These are phyloP conservation scores for Rhinatrema bivittatum DNA, from an alignment of 2,797 vertebrate genomes.

Conservation along the genomic window DNA sequence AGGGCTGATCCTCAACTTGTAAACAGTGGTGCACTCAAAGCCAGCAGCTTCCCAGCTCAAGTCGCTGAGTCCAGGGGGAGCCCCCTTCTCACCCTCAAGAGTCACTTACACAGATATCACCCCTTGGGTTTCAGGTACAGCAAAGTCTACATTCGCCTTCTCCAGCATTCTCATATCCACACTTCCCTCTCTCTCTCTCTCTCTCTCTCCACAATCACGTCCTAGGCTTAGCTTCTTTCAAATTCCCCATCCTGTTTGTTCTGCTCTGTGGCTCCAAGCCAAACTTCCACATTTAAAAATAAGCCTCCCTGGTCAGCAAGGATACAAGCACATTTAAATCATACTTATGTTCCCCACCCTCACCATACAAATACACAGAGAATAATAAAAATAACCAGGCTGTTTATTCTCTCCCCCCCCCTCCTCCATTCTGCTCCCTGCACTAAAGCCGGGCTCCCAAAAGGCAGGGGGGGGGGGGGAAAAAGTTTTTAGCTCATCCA, in stretches of 20 bases:
- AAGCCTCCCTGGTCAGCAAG: conserved; percentile 4
- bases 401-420: too few species aligned
- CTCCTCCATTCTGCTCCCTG: too few species aligned
- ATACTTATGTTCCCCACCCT: conserved; percentile 1
- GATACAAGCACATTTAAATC: conserved; percentile 5
- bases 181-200: background rate
- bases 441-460: too few species aligned
- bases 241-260: conserved; percentile 15
- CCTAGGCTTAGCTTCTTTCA: too few species aligned
- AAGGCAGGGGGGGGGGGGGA: too few species aligned
- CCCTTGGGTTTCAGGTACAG: background rate
- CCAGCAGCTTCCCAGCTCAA: conserved; percentile 21
- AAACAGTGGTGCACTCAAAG: conserved; percentile 29
- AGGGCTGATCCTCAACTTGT: conserved; percentile 24
- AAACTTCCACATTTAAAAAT: conserved; percentile 8
- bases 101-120: conserved; percentile 1
- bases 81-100: conserved; percentile 26
- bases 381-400: too few species aligned
- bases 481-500: too few species aligned
- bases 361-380: too few species aligned
- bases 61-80: conserved; percentile 18
- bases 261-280: background rate
- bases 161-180: too few species aligned
- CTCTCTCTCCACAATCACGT: too few species aligned
- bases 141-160: too few species aligned